Conservation (phyloP, 2,113 vertebrate species). For the Notothenia rossii region DNA sequence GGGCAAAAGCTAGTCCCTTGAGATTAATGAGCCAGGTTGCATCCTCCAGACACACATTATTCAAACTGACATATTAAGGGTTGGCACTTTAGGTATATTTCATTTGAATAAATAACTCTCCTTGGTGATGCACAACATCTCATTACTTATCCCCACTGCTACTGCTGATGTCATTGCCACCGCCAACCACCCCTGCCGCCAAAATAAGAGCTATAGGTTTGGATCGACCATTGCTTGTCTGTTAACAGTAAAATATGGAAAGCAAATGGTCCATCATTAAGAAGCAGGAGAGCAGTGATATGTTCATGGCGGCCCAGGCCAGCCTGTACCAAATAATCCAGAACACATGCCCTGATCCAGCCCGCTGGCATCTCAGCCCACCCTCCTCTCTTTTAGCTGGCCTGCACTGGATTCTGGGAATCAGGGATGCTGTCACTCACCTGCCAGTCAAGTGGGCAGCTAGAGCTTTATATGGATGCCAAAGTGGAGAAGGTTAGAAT, state of each 20-base stretch:
- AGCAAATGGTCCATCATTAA: conserved; percentile 50
- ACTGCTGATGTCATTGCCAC: conserved; percentile 36
- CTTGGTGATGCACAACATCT: conserved; percentile 55
- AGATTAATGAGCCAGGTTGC: conserved; percentile 73
- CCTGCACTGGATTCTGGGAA: conserved; percentile 59
- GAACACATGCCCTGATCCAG: conserved; percentile 54
- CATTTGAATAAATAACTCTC: conserved; percentile 59
- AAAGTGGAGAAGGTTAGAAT: conserved; percentile 32
- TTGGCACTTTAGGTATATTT: conserved; percentile 67
- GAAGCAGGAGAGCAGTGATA: conserved; percentile 41
- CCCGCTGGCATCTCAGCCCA: conserved; percentile 55
- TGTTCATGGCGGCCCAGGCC: conserved; percentile 36
- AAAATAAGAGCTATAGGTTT: conserved; percentile 23
- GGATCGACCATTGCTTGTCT: conserved; percentile 19
- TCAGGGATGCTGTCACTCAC: conserved; percentile 67
- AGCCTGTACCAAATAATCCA: conserved; percentile 47
- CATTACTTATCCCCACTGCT: conserved; percentile 49
- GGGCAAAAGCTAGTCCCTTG: conserved; percentile 42
- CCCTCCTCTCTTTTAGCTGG: conserved; percentile 27
- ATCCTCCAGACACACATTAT: conserved; percentile 63
- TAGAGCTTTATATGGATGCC: conserved; percentile 60
- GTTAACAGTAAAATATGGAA: conserved; percentile 55
- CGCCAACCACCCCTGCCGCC: not conserved
- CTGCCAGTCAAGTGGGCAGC: conserved; percentile 52
- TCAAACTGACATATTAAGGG: conserved; percentile 71